Base-by-base conservation (phyloP, 2,888 invertebrate species). In the Stenichneumon culpator region DNA sequence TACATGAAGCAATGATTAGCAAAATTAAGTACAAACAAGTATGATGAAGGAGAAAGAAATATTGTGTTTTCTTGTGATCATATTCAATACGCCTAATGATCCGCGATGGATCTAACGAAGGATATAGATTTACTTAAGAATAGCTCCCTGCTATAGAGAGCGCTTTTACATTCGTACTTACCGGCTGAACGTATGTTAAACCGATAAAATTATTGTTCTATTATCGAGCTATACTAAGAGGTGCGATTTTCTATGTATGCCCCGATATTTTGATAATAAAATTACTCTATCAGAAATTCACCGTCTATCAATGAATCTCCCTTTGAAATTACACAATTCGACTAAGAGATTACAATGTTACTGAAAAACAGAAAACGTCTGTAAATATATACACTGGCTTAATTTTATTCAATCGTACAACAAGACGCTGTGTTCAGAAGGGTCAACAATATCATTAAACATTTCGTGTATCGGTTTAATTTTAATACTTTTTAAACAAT, bases 371-470 rank as follows among this genome's bases (percentile, higher is more conserved):
- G 78, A 80, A 84, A 68, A 83, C 82, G 86, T 87, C 70, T 39
- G 78, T 83, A 86, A 88, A 79, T 88, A 86, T 89, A 79, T 88
- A 88, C 88, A 89, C 87, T 89, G 89, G 88, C 90, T 92, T 92
- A 93, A 90, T 92, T 93, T 93, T 93, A 93, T 93, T 93, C 88
- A 91, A 92, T 92, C 89, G 87, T 93, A 93, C 92, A 93, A 93
- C 93, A 93, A 93, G 91, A 92, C 90, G 92, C 90, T 90, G 92
- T 87, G 86, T 91, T 91, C 90, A 89, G 90, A 91, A 92, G 90
- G 91, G 87, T 93, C 93, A 93, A 93, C 93, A 93, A 92, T 93
- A 93, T 93, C 90, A 89, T 92, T 93, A 93, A 93, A 93, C 92
- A 93, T 93, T 92, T 92, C 86, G 90, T 92, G 91, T 93, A 91